Percentiles rank a stretch among this genome's conserved stretches.
Conservation (phyloP, 1,140 invertebrate species). For the Drosophila tristis region DNA sequence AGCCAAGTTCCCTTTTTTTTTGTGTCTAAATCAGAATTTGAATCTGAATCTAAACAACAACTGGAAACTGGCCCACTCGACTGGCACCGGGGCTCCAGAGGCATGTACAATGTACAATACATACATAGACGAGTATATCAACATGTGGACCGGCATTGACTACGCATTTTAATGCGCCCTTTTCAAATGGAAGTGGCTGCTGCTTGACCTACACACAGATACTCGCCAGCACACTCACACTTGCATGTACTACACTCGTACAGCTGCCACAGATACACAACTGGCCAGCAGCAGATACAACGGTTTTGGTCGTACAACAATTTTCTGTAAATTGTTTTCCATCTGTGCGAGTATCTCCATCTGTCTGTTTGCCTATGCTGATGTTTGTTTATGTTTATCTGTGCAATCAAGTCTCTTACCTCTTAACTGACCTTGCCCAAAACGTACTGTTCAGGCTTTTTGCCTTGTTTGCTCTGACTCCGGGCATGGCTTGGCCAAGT, state of each 20-base stretch:
- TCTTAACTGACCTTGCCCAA: slow-evolving; percentile 54
- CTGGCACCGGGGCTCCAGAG: background rate
- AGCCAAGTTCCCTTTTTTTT: slow-evolving; percentile 56
- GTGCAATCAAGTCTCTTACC: slow-evolving; percentile 44
- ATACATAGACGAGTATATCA: slow-evolving; percentile 38
- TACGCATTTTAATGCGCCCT: slow-evolving; percentile 71
- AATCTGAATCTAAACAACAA: slow-evolving; percentile 41
- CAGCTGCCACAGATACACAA: slow-evolving; percentile 23
- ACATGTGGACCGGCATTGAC: slow-evolving; percentile 74
- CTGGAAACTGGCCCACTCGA: slow-evolving; percentile 56
- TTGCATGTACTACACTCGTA: slow-evolving; percentile 18
- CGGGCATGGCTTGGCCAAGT: slow-evolving; percentile 15
- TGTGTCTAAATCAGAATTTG: slow-evolving; percentile 46
- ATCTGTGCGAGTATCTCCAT: slow-evolving; percentile 28
- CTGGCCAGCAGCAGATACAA: slow-evolving; percentile 19
- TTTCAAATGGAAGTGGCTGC: slow-evolving; percentile 53
- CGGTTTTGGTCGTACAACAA: slow-evolving; percentile 15
- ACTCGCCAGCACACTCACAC: slow-evolving; percentile 20
- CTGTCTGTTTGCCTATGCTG: slow-evolving; percentile 19
- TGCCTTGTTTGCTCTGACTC: too few species aligned
- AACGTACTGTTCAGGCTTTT: slow-evolving; percentile 18
- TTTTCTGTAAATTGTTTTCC: slow-evolving; percentile 50
- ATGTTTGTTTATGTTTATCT: slow-evolving; percentile 36
- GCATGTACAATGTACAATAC: too few species aligned
- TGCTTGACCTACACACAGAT: slow-evolving; percentile 61